Conservation (phyloP, 2,113 vertebrate species). For the Salminus brasiliensis region DNA sequence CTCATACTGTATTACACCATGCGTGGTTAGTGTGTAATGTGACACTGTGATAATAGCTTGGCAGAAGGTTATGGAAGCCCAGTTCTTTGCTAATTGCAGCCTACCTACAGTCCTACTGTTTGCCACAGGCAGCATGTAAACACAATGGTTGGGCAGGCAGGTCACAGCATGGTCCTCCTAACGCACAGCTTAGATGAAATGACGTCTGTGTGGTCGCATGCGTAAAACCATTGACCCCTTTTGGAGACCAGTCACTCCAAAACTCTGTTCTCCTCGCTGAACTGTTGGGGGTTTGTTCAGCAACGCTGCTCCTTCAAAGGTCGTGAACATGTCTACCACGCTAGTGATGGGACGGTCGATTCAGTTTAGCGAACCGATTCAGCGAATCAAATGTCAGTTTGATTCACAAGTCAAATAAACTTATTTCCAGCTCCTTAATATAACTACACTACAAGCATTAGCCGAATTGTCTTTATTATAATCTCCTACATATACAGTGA, state of each 20-base stretch:
- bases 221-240: neutral
- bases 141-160: neutral
- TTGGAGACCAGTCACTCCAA: too few relatives aligned
- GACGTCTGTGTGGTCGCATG: neutral
- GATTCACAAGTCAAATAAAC: neutral
- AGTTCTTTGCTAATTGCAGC: constrained; percentile 18
- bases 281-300: neutral
- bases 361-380: neutral
- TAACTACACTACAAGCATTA: too few relatives aligned
- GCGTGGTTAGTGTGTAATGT: neutral
- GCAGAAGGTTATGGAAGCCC: neutral
- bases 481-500: too few relatives aligned
- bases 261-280: neutral
- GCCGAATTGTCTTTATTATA: too few relatives aligned
- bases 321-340: neutral
- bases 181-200: neutral
- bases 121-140: neutral
- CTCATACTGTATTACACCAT: neutral
- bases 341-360: neutral
- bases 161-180: neutral
- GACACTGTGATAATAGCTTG: neutral
- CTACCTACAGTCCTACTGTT: neutral
- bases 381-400: neutral
- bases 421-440: too few relatives aligned
- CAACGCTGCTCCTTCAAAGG: neutral